Evolutionary conservation across 53 echinoderm and acorn worm genomes (phyloP), one percentile per base, ranked within the genome.

Genomic region (Actinopyga echinites): DNA sequence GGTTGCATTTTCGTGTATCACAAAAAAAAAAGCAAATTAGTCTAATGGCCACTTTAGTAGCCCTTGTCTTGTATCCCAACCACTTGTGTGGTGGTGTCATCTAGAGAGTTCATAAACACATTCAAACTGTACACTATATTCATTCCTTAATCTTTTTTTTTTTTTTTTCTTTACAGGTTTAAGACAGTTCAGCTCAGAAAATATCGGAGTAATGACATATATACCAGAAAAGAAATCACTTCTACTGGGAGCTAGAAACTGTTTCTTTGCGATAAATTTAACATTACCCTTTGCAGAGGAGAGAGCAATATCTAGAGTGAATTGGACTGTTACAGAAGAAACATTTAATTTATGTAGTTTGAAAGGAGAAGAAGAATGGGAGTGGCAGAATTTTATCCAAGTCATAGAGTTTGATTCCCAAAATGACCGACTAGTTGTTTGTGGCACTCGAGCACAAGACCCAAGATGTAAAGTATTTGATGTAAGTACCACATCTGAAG

Each of bases 351-450:
- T 67, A 40, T 94, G 95, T 73, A 61, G 45, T 10, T 87, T 92
- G 85, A 95, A 95, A 63, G 95, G 94, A 53, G 83, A 87, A 38
- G 89, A 91, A 61, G 74, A 35, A 10, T 95, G 92, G 93, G 91
- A 93, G 57, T 95, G 95, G 54, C 93, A 93, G 56, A 95, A 95
- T 45, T 95, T 86, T 49, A 87, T 95, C 34, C 90, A 89, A 37
- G 95, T 95, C 6, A 89, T 65, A 21, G 64, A 90, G 0, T 78
- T 55, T 55, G 64, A 86, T 32, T 57, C 35, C 5, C 13, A 8
- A 19, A 84, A 88, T 55, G 84, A 89, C 57, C 79, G 55, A 62
- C 78, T 94, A 10, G 81, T 96, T 30, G 92, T 94, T 11, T 96
- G 97, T 58, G 97, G 97, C 28, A 96, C 97, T 36, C 87, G 93